Conservation (phyloP, 2,113 vertebrate genomes). For the Microcebus griseorufus region DNA sequence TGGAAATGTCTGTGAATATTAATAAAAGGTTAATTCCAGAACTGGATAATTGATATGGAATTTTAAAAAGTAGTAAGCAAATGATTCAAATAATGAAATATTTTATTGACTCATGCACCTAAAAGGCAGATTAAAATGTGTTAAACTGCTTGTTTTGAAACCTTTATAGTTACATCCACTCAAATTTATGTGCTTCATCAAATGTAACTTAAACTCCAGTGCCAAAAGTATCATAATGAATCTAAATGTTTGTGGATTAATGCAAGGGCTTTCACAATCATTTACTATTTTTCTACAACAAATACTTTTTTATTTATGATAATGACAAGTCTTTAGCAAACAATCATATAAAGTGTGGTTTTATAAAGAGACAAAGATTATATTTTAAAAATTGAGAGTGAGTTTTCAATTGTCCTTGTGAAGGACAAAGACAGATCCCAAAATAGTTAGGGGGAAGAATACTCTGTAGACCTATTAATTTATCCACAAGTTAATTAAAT, state of each 20-base stretch:
- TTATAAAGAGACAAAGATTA: conserved; percentile 4
- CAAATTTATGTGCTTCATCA: background rate
- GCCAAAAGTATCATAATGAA: background rate
- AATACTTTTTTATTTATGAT: background rate
- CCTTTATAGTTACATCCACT: background rate
- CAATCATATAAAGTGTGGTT: background rate
- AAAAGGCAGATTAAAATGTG: background rate
- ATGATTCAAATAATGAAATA: background rate
- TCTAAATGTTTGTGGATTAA: background rate
- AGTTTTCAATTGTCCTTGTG: conserved; percentile 45
- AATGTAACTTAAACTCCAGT: background rate
- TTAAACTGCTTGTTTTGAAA: background rate
- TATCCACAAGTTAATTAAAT: conserved; percentile 82
- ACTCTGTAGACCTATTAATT: conserved; percentile 62
- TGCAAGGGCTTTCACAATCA: background rate
- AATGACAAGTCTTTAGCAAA: background rate
- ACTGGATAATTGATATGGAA: background rate
- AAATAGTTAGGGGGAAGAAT: conserved; percentile 59
- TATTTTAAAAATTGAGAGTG: background rate
- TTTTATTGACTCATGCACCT: background rate
- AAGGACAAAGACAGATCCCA: conserved; percentile 68
- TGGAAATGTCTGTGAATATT: background rate
- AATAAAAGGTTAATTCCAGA: background rate
- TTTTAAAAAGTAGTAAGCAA: background rate
- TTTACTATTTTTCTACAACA: background rate